Evolutionary conservation across 2,113 vertebrate genomes (phyloP).

Genomic region (Elgaria multicarinata): DNA sequence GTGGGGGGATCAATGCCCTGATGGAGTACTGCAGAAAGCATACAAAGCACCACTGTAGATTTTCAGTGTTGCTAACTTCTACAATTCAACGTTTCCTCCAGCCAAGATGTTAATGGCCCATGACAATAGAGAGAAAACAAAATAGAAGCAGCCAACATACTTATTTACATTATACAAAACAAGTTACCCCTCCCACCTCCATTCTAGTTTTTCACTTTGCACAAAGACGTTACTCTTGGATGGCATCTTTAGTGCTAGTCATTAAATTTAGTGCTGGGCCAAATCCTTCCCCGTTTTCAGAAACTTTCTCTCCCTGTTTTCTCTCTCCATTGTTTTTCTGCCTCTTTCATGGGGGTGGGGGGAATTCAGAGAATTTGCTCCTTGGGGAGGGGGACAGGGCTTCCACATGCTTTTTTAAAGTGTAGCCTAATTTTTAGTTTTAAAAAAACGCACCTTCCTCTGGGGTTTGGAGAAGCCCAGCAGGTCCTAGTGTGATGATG

Average conservation of each 20-base stretch:
- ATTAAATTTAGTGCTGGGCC: no score
- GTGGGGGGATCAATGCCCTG: neutral
- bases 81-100: slow-evolving; percentile 41
- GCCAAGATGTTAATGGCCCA: slow-evolving; percentile 22
- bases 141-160: slow-evolving; percentile 50
- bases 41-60: slow-evolving; percentile 47
- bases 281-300: no score
- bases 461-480: no score
- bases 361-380: no score
- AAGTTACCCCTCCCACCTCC: slow-evolving; percentile 26
- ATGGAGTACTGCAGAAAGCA: neutral
- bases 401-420: no score
- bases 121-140: slow-evolving; percentile 53
- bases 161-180: slow-evolving; percentile 47
- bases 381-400: no score
- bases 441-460: no score
- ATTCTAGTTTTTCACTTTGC: slow-evolving; percentile 54
- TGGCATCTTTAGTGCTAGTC: slow-evolving; percentile 63
- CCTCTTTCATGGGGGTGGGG: no score
- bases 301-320: no score
- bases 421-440: no score
- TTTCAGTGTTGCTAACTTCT: slow-evolving; percentile 29
- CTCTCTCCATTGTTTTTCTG: no score
- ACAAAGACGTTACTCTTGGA: slow-evolving; percentile 62
- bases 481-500: no score